These are phyloP conservation scores for Triplophysa bombifrons DNA, from an alignment of 2,797 vertebrate genomes.

Conservation along the genomic window DNA sequence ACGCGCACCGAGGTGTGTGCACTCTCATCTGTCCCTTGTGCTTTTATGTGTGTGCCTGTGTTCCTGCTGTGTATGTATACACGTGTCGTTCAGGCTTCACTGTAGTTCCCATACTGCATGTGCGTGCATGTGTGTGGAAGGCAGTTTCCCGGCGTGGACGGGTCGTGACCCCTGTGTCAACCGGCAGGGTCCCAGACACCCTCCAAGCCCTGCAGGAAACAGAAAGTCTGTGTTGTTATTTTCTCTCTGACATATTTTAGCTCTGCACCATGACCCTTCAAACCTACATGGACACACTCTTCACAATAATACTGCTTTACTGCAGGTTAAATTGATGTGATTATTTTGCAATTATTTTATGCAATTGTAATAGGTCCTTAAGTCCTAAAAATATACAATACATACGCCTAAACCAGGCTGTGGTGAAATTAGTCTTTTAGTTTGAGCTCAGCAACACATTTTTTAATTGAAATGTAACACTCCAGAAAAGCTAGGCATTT, in stretches of 20 bases:
- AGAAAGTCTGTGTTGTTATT: conserved; percentile 82
- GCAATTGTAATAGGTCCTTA: too few species aligned
- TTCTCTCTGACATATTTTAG: conserved; percentile 81
- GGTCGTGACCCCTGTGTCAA: conserved; percentile 82
- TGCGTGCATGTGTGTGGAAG: conserved; percentile 57
- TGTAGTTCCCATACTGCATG: conserved; percentile 53
- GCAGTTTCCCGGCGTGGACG: conserved; percentile 70
- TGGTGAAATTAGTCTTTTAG: too few species aligned
- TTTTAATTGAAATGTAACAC: not conserved
- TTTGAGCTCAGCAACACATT: not conserved
- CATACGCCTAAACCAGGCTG: too few species aligned
- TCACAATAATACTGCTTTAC: conserved; percentile 44
- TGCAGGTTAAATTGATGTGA: not conserved
- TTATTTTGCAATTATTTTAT: too few species aligned
- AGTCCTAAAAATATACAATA: not conserved
- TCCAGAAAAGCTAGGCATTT: not conserved
- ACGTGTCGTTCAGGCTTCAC: conserved; percentile 1
- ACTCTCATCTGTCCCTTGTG: not conserved
- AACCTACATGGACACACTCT: conserved; percentile 33
- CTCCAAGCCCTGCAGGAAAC: conserved; percentile 75
- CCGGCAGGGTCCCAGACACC: conserved; percentile 75
- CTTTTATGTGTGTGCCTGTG: not conserved
- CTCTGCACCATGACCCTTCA: conserved; percentile 67
- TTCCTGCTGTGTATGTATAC: conserved; percentile 14
- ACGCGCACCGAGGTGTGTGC: conserved; percentile 20